Base-by-base conservation (phyloP, 2,888 invertebrate genomes). In the Thera britannica region DNA sequence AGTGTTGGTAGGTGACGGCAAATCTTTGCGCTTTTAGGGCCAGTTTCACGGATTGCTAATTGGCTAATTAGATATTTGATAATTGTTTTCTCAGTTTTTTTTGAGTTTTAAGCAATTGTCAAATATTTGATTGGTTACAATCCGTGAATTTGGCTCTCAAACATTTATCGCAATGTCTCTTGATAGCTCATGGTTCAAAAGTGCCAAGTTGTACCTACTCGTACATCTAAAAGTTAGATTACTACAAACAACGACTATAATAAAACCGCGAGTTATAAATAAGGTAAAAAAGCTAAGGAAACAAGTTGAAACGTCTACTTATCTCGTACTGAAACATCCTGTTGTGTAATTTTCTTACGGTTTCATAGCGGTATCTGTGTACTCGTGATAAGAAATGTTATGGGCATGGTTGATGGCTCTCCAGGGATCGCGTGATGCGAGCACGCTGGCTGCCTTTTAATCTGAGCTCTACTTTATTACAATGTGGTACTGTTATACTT, bases 371-470 rank as follows among this genome's bases (percentile, higher is more conserved):
- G 83, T 74, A 74, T 76, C 83, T 87, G 86, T 81, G 82, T 83
- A 83, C 83, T 83, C 83, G 85, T 83, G 89, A 89, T 89, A 90
- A 90, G 89, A 82, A 88, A 87, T 80, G 81, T 89, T 86, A 88
- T 85, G 85, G 82, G 81, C 79, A 82, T 82, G 81, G 82, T 84
- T 83, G 85, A 87, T 84, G 83, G 81, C 79, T 77, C 79, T 86
- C 86, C 83, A 82, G 84, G 83, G 71, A 78, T 84, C 75, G 82
- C 84, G 82, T 81, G 81, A 80, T 83, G 76, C 77, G 79, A 79
- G 75, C 80, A 73, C 73, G 74, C 75, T 85, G 79, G 82, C 81
- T 82, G 81, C 81, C 79, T 85, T 87, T 85, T 89, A 87, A 89
- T 89, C 86, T 86, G 69, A 79, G 76, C 77, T 78, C 78, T 78